These are phyloP conservation scores for Deilephila porcellus DNA, from an alignment of 2,888 invertebrate genomes.

Conservation along the genomic window DNA sequence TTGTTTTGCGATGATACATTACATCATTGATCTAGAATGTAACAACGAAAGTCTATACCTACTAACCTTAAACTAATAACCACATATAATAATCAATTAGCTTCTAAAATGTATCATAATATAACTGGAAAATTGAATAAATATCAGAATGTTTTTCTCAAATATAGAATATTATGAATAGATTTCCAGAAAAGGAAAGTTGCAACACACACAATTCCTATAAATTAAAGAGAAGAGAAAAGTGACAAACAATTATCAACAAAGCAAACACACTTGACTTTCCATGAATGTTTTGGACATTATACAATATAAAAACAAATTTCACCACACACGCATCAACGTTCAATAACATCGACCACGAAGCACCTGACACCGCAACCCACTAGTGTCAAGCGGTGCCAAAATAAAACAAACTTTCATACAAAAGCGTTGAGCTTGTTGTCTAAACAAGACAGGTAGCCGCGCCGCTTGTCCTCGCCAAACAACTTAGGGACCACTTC, in stretches of 20 bases:
- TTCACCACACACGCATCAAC: background rate
- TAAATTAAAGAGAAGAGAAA: background rate
- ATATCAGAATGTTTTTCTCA: no score
- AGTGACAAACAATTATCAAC: background rate
- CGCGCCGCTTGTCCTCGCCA: slow-evolving; percentile 41
- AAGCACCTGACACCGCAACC: background rate
- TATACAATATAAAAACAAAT: background rate
- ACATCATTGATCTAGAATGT: background rate
- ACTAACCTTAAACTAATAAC: background rate
- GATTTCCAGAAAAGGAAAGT: no score
- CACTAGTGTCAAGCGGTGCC: background rate
- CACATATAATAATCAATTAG: no score
- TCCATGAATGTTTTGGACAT: background rate
- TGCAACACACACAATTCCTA: background rate
- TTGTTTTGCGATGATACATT: background rate
- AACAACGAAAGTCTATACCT: background rate
- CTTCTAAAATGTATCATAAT: no score
- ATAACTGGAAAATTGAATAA: no score
- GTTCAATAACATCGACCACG: slow-evolving; percentile 3
- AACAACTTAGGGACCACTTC: slow-evolving; percentile 43
- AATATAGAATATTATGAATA: no score
- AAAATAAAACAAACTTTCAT: slow-evolving; percentile 22
- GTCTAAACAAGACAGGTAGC: slow-evolving; percentile 36
- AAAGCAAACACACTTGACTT: background rate
- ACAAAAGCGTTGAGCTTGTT: slow-evolving; percentile 13